Percentiles rank a stretch among this genome's conserved stretches.
Conservation (phyloP, 64 coral and sea anemone genomes). For the Hydrozoanthus tunicans region DNA sequence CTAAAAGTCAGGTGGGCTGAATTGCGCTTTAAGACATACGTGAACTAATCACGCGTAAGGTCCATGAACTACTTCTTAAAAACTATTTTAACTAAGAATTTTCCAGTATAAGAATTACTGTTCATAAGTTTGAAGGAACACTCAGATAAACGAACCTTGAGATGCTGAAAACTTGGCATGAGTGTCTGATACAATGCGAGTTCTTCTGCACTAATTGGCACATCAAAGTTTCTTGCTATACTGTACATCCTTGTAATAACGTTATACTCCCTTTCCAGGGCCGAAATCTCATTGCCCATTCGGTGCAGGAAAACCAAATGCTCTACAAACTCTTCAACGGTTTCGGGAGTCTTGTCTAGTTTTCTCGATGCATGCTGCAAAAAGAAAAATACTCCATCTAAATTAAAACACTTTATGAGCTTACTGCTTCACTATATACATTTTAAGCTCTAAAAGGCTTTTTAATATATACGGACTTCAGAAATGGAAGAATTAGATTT, state of each 20-base stretch:
- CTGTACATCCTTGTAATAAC: conserved; percentile 87
- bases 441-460: too few relatives aligned
- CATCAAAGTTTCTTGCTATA: conserved; percentile 84
- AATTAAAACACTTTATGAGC: not conserved
- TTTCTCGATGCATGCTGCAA: conserved; percentile 82
- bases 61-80: too few relatives aligned
- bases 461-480: too few relatives aligned
- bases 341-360: conserved; percentile 75
- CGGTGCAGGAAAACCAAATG: conserved; percentile 87
- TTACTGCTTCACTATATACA: too few relatives aligned
- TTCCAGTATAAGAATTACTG: not conserved
- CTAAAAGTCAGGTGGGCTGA: too few relatives aligned
- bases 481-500: too few relatives aligned
- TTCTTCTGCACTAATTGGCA: conserved; percentile 77
- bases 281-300: conserved; percentile 71
- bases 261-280: conserved; percentile 80
- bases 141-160: conserved; percentile 67
- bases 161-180: conserved; percentile 95
- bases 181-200: conserved; percentile 88
- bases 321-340: conserved; percentile 95
- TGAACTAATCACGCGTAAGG: too few relatives aligned
- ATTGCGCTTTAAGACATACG: too few relatives aligned
- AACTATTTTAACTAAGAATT: not conserved
- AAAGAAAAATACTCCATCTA: not conserved
- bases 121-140: not conserved